Conservation (phyloP, 2,113 vertebrate genomes). For the Cephalopholis sonnerati region DNA sequence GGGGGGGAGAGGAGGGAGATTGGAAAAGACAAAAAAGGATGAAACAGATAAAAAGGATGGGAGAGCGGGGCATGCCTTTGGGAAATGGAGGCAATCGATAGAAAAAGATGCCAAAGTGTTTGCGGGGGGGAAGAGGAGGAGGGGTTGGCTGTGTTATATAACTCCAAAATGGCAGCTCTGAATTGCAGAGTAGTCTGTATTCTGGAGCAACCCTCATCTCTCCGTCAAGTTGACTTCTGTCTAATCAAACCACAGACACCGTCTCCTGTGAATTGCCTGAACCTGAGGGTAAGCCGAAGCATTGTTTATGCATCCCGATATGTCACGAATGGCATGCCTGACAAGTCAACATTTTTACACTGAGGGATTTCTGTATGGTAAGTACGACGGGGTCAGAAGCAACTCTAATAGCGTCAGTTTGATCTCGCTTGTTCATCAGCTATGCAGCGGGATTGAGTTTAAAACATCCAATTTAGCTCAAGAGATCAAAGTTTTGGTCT, state of each 20-base stretch:
- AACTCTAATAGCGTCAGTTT: conserved; percentile 28
- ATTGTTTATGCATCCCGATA: conserved; percentile 37
- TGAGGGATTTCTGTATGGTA: conserved; percentile 1
- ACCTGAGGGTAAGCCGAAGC: conserved; percentile 15
- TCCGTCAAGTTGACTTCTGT: conserved; percentile 39
- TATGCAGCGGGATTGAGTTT: neutral
- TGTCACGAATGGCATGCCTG: conserved; percentile 12
- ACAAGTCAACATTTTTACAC: conserved; percentile 1
- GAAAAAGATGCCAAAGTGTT: conserved; percentile 62
- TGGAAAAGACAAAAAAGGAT: conserved; percentile 58
- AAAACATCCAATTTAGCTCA: conserved; percentile 6
- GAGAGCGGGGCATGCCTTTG: conserved; percentile 43
- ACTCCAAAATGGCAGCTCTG: conserved; percentile 64
- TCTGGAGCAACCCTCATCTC: conserved; percentile 34
- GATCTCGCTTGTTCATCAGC: conserved; percentile 21
- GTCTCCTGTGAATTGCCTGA: conserved; percentile 32
- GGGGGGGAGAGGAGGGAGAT: neutral
- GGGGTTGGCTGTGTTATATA: conserved; percentile 57
- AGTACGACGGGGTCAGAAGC: conserved; percentile 20
- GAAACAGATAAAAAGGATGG: conserved; percentile 60
- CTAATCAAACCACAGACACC: conserved; percentile 50
- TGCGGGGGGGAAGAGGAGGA: neutral
- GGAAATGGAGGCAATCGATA: conserved; percentile 66
- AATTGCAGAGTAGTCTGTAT: conserved; percentile 51
- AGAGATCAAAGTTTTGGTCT: neutral